A percentile compares a stretch with the other conserved stretches of the same genome.
These are phyloP conservation scores for Microplitis deprimator DNA, from an alignment of 2,888 invertebrate genomes.

Conservation along the genomic window DNA sequence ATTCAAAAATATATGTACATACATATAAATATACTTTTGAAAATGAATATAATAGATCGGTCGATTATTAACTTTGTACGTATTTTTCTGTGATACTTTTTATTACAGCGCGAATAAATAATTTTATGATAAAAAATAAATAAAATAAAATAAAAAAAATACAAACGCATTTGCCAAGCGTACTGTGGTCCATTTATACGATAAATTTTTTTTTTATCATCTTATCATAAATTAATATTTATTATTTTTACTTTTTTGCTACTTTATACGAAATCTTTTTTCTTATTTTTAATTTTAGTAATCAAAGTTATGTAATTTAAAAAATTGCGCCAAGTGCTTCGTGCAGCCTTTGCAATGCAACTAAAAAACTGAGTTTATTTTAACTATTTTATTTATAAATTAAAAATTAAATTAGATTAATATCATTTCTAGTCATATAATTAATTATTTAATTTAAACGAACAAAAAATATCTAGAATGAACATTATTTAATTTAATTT, in stretches of 20 bases:
- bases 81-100: constrained; percentile 58
- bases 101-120: constrained; percentile 53
- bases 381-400: not conserved
- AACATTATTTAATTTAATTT: not conserved
- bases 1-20: constrained; percentile 23
- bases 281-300: not conserved
- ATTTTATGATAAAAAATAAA: constrained; percentile 43
- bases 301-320: not conserved
- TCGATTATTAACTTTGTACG: constrained; percentile 52
- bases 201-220: constrained; percentile 7
- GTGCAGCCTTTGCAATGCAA: not conserved
- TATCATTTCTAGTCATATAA: not conserved
- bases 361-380: not conserved
- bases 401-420: not conserved
- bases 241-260: not conserved
- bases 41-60: constrained; percentile 27
- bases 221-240: not conserved
- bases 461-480: not conserved
- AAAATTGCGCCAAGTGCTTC: not conserved
- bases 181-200: constrained; percentile 26
- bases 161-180: constrained; percentile 26
- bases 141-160: constrained; percentile 11
- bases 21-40: not conserved
- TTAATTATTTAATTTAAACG: not conserved
- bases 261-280: not conserved